Conservation (phyloP, 2,113 vertebrate genomes). For the Tupaia chinensis region DNA sequence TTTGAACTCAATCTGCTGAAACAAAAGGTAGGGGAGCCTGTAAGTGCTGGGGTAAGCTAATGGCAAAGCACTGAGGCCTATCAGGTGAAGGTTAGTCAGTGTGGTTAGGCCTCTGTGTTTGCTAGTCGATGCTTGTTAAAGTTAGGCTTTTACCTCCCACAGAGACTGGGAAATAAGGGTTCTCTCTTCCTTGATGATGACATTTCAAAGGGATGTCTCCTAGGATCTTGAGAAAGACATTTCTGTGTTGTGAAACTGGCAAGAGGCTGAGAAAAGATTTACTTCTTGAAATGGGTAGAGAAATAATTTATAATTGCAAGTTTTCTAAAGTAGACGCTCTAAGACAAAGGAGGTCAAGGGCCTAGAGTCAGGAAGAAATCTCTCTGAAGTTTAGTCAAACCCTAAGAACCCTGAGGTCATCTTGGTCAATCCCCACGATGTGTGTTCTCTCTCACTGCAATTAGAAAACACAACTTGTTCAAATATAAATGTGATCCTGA, state of each 20-base stretch:
- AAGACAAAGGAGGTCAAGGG: background rate
- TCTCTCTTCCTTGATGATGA: background rate
- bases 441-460: background rate
- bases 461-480: background rate
- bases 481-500: background rate
- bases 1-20: background rate
- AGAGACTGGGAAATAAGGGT: background rate
- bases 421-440: background rate
- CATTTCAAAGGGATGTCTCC: background rate
- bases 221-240: background rate
- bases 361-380: background rate
- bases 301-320: background rate
- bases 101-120: background rate
- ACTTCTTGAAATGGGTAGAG: background rate
- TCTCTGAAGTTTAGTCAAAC: background rate
- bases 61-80: background rate
- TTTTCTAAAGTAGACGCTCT: slow-evolving; percentile 10
- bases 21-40: background rate
- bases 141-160: background rate
- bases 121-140: background rate
- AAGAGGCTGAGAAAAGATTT: background rate
- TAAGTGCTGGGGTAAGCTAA: background rate
- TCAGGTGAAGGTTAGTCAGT: background rate
- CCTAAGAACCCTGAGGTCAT: background rate
- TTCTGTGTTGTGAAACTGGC: slow-evolving; percentile 18